Conservation (phyloP, 2,888 invertebrate species). For the Lumbricus terrestris region DNA sequence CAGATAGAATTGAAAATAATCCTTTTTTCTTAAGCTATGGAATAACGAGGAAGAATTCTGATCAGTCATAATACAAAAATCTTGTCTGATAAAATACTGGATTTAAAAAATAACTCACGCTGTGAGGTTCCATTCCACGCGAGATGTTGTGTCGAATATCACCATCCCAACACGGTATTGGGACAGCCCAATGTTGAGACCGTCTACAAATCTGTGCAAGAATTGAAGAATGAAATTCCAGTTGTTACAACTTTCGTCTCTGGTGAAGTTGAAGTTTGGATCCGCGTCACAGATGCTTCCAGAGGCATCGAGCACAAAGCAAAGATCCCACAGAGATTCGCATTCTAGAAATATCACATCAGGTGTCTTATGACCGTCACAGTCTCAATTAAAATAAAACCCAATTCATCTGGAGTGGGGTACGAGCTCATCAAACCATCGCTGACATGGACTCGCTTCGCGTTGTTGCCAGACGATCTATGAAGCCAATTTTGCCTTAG, state of each 20-base stretch:
- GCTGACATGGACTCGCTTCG: no score
- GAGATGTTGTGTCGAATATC: not conserved
- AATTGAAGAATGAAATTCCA: constrained; percentile 6
- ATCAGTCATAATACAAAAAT: no score
- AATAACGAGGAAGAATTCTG: no score
- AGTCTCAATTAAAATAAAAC: no score
- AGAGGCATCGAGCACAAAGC: not conserved
- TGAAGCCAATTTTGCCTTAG: no score
- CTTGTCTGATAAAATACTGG: no score
- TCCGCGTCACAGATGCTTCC: constrained; percentile 8
- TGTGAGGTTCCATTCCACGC: not conserved
- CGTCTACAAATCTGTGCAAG: not conserved
- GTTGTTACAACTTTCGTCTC: constrained; percentile 24
- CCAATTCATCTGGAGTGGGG: no score
- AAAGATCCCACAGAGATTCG: not conserved
- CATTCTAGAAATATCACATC: not conserved
- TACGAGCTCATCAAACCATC: no score
- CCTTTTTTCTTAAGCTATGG: no score
- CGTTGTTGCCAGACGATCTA: no score
- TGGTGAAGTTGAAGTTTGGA: constrained; percentile 4
- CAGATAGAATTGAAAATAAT: no score
- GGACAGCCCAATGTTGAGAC: not conserved
- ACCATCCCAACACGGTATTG: constrained; percentile 17
- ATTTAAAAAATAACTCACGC: not conserved
- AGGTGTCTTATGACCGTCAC: no score